phyloP scores from a whole-genome alignment of 2,888 invertebrate species.

The Pseudolycoriella hygida region DNA sequence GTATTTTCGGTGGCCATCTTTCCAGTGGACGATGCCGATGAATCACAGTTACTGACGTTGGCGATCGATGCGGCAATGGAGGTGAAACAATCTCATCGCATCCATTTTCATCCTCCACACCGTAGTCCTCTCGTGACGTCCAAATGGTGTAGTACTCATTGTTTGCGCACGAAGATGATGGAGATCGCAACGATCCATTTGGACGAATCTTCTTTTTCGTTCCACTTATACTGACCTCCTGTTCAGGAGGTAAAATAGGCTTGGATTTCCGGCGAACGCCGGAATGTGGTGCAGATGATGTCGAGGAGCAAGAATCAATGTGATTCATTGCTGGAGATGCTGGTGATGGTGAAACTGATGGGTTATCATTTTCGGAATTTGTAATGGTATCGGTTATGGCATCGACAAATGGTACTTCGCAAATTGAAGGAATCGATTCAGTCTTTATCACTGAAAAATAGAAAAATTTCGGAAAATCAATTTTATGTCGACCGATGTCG shows the following conservation, averaged over 20 bases:
- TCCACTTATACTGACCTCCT: constrained; percentile 25
- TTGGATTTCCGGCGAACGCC: constrained; percentile 11
- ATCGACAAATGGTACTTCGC: too few species aligned
- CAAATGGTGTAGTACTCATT: constrained; percentile 22
- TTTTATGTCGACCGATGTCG: too few species aligned
- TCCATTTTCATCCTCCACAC: constrained; percentile 25
- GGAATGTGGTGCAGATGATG: constrained; percentile 6
- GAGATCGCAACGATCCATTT: constrained; percentile 34
- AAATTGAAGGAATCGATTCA: too few species aligned
- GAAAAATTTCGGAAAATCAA: too few species aligned
- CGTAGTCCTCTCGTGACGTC: constrained; percentile 27
- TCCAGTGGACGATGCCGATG: constrained; percentile 54
- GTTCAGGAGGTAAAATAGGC: background rate
- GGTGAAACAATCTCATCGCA: constrained; percentile 32
- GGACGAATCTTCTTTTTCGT: constrained; percentile 47
- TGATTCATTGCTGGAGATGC: constrained; percentile 1
- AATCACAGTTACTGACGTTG: background rate
- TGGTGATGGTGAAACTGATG: background rate
- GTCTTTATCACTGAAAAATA: too few species aligned
- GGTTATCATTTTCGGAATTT: background rate
- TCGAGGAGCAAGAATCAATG: background rate
- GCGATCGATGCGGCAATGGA: constrained; percentile 45
- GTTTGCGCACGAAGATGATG: constrained; percentile 20
- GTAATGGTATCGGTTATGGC: too few species aligned
- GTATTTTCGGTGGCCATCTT: constrained; percentile 51